phyloP scores from a whole-genome alignment of 2,888 invertebrate genomes.

The Drosophila aldrichi region DNA sequence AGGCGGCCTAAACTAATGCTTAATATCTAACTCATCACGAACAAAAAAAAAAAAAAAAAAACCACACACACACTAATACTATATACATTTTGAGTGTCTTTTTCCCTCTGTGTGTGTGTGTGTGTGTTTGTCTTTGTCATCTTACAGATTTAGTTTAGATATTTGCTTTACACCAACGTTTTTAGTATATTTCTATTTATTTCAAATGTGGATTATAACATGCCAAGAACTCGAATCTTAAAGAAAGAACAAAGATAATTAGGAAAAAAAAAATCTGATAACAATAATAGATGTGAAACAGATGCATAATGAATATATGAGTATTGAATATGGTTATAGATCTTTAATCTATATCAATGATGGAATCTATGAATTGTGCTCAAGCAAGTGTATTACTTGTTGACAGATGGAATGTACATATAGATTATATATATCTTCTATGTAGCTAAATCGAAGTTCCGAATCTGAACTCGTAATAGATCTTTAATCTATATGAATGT shows the following conservation, averaged over 20 bases:
- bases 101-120: neutral
- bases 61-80: conserved; percentile 23
- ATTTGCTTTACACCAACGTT: conserved; percentile 64
- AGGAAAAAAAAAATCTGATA: too few relatives aligned
- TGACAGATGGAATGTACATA: neutral
- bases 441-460: too few relatives aligned
- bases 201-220: neutral
- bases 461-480: neutral
- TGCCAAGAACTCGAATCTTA: conserved; percentile 31
- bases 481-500: neutral
- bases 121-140: conserved; percentile 19
- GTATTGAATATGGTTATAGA: neutral
- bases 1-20: conserved; percentile 33
- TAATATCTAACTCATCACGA: conserved; percentile 49
- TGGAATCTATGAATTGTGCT: neutral
- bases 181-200: conserved; percentile 14
- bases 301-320: neutral
- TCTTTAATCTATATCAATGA: neutral
- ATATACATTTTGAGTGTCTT: conserved; percentile 18
- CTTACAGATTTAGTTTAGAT: conserved; percentile 67
- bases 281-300: neutral
- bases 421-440: neutral
- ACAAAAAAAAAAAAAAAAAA: conserved; percentile 24
- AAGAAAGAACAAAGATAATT: neutral
- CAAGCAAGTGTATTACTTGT: neutral